Evolutionary conservation across 2,113 vertebrate genomes (phyloP).

Genomic region (Hippolais icterina): DNA sequence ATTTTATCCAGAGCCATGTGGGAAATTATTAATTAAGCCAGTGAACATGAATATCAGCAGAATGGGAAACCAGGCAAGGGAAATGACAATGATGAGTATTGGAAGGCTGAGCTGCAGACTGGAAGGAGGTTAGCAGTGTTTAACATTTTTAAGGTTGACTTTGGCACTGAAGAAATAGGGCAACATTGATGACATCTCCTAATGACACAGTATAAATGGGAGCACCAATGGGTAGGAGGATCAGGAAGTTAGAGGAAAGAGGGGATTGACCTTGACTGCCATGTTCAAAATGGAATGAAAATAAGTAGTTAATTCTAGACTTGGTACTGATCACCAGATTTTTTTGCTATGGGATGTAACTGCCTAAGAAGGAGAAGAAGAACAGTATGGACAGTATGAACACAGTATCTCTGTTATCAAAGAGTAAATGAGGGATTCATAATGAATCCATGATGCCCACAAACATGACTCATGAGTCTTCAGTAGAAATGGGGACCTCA

Average conservation of each 20-base stretch:
- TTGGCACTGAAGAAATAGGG: background rate
- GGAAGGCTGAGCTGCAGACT: background rate
- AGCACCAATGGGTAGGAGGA: background rate
- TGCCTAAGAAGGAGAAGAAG: background rate
- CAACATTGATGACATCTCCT: background rate
- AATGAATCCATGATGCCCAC: background rate
- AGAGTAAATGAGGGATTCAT: background rate
- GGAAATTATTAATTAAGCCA: constrained; percentile 18
- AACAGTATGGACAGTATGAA: background rate
- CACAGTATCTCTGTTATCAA: background rate
- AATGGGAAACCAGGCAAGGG: background rate
- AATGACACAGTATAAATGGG: background rate
- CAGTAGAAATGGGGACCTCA: background rate
- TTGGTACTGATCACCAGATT: background rate
- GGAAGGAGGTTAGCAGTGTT: constrained; percentile 41
- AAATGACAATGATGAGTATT: background rate
- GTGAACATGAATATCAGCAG: background rate
- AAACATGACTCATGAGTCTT: background rate
- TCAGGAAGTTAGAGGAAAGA: background rate
- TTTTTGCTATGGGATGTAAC: background rate
- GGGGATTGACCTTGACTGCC: background rate
- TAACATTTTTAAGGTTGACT: constrained; percentile 15
- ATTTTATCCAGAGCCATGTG: background rate
- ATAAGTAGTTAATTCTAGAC: background rate
- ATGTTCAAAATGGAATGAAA: background rate